phyloP scores from a whole-genome alignment of 2,113 vertebrate genomes.

The Picathartes gymnocephalus region DNA sequence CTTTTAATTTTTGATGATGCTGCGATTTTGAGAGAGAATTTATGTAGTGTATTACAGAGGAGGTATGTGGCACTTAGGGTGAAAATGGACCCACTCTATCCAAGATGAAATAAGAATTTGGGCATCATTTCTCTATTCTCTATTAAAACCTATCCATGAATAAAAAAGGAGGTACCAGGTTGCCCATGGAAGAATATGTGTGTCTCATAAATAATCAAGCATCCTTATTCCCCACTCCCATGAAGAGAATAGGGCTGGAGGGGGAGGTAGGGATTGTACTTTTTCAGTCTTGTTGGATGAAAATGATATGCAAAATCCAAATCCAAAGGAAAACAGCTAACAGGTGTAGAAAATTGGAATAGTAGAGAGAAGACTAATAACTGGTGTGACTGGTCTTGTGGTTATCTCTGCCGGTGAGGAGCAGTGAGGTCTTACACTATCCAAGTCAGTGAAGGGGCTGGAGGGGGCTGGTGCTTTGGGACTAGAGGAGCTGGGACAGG shows the following conservation, averaged over 20 bases:
- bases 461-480: background rate
- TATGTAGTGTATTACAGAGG: background rate
- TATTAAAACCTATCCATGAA: background rate
- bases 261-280: background rate
- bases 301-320: background rate
- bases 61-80: background rate
- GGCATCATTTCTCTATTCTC: background rate
- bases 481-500: background rate
- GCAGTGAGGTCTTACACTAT: background rate
- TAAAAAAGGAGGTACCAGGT: background rate
- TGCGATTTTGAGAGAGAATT: background rate
- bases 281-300: background rate
- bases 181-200: background rate
- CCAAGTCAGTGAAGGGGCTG: fast-evolving
- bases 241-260: background rate
- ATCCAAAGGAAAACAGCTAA: background rate
- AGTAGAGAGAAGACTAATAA: background rate
- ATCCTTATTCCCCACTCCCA: background rate
- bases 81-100: background rate
- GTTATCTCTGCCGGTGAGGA: background rate
- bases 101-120: background rate
- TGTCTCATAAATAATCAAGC: background rate
- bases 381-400: background rate
- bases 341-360: background rate
- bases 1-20: constrained; percentile 35